A percentile compares a stretch with the other conserved stretches of the same genome.
Conservation (phyloP, 2,797 vertebrate genomes). For the Acrocephalus scirpaceus region DNA sequence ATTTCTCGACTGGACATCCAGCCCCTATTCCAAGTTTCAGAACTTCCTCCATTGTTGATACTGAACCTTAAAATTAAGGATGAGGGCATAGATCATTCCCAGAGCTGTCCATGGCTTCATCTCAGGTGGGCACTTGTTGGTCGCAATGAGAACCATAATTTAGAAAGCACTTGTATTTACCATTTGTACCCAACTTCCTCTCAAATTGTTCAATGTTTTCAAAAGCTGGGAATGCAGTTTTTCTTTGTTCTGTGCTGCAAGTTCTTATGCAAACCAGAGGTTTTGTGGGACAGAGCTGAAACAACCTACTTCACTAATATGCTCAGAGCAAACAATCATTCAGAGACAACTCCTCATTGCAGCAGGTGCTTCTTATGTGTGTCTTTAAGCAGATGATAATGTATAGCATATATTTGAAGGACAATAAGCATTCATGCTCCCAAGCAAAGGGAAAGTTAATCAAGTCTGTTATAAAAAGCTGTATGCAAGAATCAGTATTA, state of each 20-base stretch:
- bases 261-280: not conserved
- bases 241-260: not conserved
- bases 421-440: not conserved
- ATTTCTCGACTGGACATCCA: not conserved
- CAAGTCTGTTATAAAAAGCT: slow-evolving; percentile 5
- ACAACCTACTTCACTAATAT: not conserved
- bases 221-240: not conserved
- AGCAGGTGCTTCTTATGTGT: not conserved
- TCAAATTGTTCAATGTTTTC: not conserved
- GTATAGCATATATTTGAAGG: not conserved
- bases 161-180: not conserved
- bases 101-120: not conserved
- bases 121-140: not conserved
- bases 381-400: not conserved
- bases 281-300: not conserved
- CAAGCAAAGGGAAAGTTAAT: not conserved
- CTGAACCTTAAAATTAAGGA: not conserved
- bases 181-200: not conserved
- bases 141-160: not conserved
- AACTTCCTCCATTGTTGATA: not conserved
- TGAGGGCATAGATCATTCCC: not conserved
- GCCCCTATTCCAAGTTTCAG: not conserved
- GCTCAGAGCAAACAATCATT: not conserved
- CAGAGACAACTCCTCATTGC: not conserved
- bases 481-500: not conserved